Conservation (phyloP, 2,797 vertebrate genomes). For the Trachurus trachurus region DNA sequence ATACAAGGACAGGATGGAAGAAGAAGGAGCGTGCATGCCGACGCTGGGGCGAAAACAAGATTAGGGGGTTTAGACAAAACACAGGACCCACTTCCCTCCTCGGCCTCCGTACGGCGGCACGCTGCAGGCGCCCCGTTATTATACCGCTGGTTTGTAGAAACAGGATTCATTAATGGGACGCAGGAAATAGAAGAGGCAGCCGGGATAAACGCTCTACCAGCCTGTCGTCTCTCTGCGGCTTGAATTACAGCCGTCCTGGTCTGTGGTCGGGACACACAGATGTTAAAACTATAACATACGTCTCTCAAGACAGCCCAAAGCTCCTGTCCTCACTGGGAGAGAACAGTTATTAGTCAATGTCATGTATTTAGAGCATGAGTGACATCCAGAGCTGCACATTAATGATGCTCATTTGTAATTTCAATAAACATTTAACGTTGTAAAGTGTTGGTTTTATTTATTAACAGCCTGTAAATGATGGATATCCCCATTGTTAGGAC, state of each 20-base stretch:
- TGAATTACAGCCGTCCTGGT: constrained; percentile 53
- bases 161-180: constrained; percentile 55
- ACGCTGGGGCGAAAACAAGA: constrained; percentile 61
- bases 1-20: constrained; percentile 57
- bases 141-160: constrained; percentile 56
- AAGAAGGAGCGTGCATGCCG: constrained; percentile 54
- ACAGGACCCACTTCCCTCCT: constrained; percentile 34
- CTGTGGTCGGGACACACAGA: constrained; percentile 65
- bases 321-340: constrained; percentile 10
- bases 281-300: constrained; percentile 62
- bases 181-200: constrained; percentile 47
- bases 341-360: constrained; percentile 40
- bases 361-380: constrained; percentile 47
- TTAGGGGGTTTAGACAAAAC: constrained; percentile 73
- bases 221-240: constrained; percentile 31
- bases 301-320: constrained; percentile 10
- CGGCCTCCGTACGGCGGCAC: constrained; percentile 24
- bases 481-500: too few species aligned
- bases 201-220: constrained; percentile 48
- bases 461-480: background rate
- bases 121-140: constrained; percentile 61
- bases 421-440: background rate
- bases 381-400: constrained; percentile 4
- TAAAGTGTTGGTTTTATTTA: background rate
- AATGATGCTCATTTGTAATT: background rate